A percentile compares a stretch with the other conserved stretches of the same genome.
Conservation (phyloP, 1,140 invertebrate genomes). For the Teleopsis dalmanni region DNA sequence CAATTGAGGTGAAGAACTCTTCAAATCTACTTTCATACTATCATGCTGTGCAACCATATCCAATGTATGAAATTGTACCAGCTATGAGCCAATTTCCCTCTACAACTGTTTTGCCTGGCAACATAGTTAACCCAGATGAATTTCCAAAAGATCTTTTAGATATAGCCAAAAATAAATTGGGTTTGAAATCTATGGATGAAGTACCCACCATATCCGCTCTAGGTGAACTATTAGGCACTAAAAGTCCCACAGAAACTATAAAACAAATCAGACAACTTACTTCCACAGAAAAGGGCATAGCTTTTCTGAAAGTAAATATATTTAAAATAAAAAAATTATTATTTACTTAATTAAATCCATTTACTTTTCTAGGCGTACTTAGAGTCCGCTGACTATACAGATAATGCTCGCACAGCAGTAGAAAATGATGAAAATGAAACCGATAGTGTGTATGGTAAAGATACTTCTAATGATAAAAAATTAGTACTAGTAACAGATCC, state of each 20-base stretch:
- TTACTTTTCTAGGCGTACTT: no score
- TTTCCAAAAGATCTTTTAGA: slow-evolving; percentile 32
- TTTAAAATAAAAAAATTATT: no score
- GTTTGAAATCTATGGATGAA: slow-evolving; percentile 22
- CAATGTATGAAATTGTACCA: slow-evolving; percentile 26
- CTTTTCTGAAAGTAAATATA: slow-evolving; percentile 30
- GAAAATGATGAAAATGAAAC: no score
- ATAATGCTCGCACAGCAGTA: slow-evolving; percentile 12
- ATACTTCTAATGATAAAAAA: no score
- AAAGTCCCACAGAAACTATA: slow-evolving; percentile 27
- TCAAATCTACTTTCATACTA: no score
- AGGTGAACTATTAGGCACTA: slow-evolving; percentile 28
- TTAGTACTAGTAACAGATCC: no score
- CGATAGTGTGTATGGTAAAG: no score
- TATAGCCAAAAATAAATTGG: slow-evolving; percentile 27
- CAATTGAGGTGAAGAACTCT: no score
- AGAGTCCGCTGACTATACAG: slow-evolving; percentile 25
- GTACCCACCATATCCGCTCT: slow-evolving; percentile 28
- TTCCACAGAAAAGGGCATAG: slow-evolving; percentile 25
- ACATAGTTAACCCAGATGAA: slow-evolving; percentile 9
- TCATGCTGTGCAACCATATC: slow-evolving; percentile 26
- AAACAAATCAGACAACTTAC: slow-evolving; percentile 27
- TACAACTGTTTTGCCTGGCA: not conserved
- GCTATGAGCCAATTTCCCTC: slow-evolving; percentile 16
- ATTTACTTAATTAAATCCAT: no score